phyloP scores from a whole-genome alignment of 2,797 vertebrate species.

The Limnodromus scolopaceus region DNA sequence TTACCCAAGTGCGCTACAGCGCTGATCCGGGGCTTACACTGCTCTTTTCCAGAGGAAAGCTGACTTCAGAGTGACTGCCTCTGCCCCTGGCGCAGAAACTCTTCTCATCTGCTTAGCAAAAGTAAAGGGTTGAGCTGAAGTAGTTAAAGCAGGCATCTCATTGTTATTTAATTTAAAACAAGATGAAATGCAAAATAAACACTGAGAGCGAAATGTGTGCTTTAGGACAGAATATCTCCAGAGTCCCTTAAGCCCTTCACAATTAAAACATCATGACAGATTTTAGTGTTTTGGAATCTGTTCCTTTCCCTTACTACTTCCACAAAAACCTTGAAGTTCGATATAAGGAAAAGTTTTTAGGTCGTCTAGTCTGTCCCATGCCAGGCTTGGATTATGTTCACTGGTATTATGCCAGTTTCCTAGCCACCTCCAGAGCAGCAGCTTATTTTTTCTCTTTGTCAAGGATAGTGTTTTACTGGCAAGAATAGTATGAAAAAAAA shows the following conservation, averaged over 20 bases:
- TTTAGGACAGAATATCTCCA: neutral
- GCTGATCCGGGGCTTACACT: neutral
- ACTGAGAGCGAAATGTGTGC: neutral
- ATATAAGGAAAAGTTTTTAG: constrained; percentile 15
- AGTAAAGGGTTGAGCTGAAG: neutral
- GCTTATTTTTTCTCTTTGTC: constrained; percentile 21
- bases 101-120: neutral
- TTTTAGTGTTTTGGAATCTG: neutral
- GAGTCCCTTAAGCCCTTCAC: neutral
- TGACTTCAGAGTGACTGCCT: neutral
- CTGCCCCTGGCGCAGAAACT: neutral
- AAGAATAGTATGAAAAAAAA: neutral
- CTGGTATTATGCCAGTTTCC: constrained; percentile 29
- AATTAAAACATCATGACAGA: neutral
- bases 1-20: neutral
- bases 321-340: neutral
- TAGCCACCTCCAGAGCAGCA: constrained; percentile 31
- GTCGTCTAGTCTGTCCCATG: neutral
- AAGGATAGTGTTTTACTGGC: constrained; percentile 20
- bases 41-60: neutral
- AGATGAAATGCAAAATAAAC: neutral
- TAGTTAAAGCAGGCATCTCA: neutral
- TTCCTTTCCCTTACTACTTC: neutral
- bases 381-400: constrained; percentile 24
- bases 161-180: neutral